Evolutionary conservation across 2,113 vertebrate species (phyloP).

Genomic region (Beaufortia kweichowensis): DNA sequence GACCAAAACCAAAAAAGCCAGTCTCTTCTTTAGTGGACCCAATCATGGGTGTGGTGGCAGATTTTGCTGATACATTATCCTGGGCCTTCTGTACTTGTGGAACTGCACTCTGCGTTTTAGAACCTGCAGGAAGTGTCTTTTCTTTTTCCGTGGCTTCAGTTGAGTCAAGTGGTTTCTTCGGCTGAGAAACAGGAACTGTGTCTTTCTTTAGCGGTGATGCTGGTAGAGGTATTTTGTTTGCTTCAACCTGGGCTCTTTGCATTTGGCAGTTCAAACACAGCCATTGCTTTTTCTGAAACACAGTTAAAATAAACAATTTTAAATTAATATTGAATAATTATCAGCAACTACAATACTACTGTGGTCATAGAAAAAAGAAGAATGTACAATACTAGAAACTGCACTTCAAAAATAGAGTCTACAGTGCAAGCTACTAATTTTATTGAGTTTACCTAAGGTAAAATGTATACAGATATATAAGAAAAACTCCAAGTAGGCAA

Average conservation of each 20-base stretch:
- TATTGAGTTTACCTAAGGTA: no score
- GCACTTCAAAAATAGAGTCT: no score
- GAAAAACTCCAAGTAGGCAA: no score
- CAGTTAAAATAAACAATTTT: neutral
- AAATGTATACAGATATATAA: no score
- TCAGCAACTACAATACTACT: no score
- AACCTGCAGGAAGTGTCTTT: conserved; percentile 41
- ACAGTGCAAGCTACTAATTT: no score
- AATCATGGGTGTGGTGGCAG: conserved; percentile 56
- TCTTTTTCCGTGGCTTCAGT: conserved; percentile 55
- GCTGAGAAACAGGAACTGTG: conserved; percentile 54
- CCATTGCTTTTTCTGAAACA: conserved; percentile 80
- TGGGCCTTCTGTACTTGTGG: conserved; percentile 1
- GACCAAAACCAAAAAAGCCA: conserved; percentile 78
- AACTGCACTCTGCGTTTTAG: neutral
- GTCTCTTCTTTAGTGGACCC: conserved; percentile 67
- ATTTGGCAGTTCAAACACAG: conserved; percentile 88
- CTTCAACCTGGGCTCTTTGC: conserved; percentile 74
- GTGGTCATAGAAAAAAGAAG: neutral
- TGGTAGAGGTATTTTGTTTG: conserved; percentile 56
- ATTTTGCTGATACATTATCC: conserved; percentile 18
- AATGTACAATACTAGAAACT: neutral
- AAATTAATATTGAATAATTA: neutral
- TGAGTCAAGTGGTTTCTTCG: conserved; percentile 22
- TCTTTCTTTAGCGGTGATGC: conserved; percentile 44